Base-by-base conservation (phyloP, 2,888 invertebrate genomes). In the Hyalella azteca region DNA sequence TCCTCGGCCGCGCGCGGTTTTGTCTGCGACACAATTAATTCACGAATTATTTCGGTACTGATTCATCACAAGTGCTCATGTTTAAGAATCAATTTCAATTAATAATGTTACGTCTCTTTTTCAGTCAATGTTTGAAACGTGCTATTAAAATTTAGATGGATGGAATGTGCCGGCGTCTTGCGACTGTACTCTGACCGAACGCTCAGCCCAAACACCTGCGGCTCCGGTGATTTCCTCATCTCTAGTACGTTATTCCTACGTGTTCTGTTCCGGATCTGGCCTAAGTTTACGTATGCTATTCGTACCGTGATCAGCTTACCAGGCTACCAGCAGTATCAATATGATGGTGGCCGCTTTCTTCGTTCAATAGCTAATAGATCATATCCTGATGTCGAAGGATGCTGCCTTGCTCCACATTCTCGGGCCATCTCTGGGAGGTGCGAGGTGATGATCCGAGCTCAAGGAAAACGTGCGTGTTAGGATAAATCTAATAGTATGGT, bases 361-460 rank as follows among this genome's bases (percentile, higher is more conserved):
- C 36, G 66, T 36, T 66, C 36, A 66, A 66, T 66, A 29, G 66
- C 66, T 66, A 66, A 66, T 66, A 66, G 66, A 66, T 66, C 66
- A 66, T 66, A 66, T 66, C 66, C 66, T 66, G 66, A 66, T 66
- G 29, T 32, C 66, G 29, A 36, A 66, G 66, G 66, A 29, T 66
- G 66, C 36, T 66, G 66, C 66, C 66, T 9, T 66, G 66, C 66
- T 66, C 66, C 66, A 66, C 66, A 66, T 66, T 66, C 66, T 66
- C 22, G 32, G 66, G 29, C 29, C 36, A 29, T 36, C 36, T 66
- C 3, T n/a, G 36, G 66, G 36, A 66, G 66, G 66, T 66, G 66
- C 66, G 66, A 66, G 32, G 66, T 36, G 66, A 66, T 66, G 36
- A 66, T n/a, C 39, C 15, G 22, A 19, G 22, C 36, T 32, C 39